phyloP scores from a whole-genome alignment of 1,140 invertebrate genomes.

The Bombus superbus region DNA sequence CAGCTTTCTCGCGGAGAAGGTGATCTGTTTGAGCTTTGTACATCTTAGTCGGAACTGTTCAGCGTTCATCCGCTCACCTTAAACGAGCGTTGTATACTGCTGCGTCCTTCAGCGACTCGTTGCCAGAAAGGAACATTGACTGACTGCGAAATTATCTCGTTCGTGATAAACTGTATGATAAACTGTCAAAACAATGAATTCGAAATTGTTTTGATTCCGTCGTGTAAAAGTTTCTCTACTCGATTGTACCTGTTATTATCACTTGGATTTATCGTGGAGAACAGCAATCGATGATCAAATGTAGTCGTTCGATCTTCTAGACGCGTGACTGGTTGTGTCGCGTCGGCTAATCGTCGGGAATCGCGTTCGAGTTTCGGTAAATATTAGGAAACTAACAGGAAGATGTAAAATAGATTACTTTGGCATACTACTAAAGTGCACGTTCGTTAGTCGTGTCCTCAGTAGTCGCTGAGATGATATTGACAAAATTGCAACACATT shows the following conservation, averaged over 20 bases:
- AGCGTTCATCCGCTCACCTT: neutral
- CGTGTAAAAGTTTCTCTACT: neutral
- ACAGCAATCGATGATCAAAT: too few relatives aligned
- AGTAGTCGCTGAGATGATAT: conserved; percentile 16
- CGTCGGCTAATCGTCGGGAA: neutral
- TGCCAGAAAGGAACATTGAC: neutral
- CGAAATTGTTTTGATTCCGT: neutral
- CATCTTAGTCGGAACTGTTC: conserved; percentile 28
- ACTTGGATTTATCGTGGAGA: neutral
- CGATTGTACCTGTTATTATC: neutral
- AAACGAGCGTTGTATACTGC: neutral
- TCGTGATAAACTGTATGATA: neutral
- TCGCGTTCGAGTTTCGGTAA: neutral
- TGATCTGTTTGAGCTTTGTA: conserved; percentile 45
- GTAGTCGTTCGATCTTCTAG: too few relatives aligned
- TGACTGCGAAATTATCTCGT: neutral
- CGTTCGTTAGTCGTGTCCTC: conserved; percentile 1
- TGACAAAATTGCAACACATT: conserved; percentile 21
- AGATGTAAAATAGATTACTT: conserved; percentile 25
- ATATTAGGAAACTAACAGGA: neutral
- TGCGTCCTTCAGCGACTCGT: neutral
- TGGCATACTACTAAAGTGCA: neutral
- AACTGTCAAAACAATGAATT: neutral
- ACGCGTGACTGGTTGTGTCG: too few relatives aligned
- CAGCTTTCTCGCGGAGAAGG: conserved; percentile 18